Evolutionary conservation across 1,140 invertebrate species (phyloP).

Genomic region (Nylanderia fulva): DNA sequence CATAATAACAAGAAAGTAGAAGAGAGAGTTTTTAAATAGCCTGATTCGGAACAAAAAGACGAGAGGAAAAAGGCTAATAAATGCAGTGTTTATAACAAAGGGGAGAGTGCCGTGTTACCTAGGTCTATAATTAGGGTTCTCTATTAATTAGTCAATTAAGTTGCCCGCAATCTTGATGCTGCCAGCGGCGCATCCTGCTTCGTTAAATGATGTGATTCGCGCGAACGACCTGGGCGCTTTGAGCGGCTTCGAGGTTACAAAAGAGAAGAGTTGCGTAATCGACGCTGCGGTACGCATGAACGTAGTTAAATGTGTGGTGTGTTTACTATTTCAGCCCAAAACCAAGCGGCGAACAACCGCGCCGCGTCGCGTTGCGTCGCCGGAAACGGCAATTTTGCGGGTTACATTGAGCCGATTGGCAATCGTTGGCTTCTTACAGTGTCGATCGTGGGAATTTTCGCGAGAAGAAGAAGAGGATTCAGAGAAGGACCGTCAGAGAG

Average conservation of each 20-base stretch:
- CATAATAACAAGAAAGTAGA: neutral
- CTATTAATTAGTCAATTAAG: conserved; percentile 83
- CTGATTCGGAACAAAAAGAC: conserved; percentile 26
- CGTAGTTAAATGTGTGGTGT: conserved; percentile 57
- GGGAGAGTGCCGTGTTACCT: conserved; percentile 67
- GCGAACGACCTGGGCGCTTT: conserved; percentile 54
- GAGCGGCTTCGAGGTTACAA: conserved; percentile 38
- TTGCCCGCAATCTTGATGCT: conserved; percentile 77
- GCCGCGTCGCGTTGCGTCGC: neutral
- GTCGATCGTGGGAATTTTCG: conserved; percentile 47
- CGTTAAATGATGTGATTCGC: conserved; percentile 74
- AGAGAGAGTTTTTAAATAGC: neutral
- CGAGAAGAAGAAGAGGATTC: conserved; percentile 15
- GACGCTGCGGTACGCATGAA: conserved; percentile 13
- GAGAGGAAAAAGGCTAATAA: conserved; percentile 36
- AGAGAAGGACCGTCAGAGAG: neutral
- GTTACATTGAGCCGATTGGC: conserved; percentile 47
- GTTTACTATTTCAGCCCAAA: conserved; percentile 54
- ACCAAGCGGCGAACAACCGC: conserved; percentile 1
- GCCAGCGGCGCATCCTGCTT: conserved; percentile 74
- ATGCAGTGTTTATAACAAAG: conserved; percentile 4
- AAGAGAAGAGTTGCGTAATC: conserved; percentile 44
- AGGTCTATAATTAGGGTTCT: conserved; percentile 77
- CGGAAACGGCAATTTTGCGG: conserved; percentile 61
- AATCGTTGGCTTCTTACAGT: conserved; percentile 44